phyloP scores from a whole-genome alignment of 2,888 invertebrate species.

The Apotomis capreana region DNA sequence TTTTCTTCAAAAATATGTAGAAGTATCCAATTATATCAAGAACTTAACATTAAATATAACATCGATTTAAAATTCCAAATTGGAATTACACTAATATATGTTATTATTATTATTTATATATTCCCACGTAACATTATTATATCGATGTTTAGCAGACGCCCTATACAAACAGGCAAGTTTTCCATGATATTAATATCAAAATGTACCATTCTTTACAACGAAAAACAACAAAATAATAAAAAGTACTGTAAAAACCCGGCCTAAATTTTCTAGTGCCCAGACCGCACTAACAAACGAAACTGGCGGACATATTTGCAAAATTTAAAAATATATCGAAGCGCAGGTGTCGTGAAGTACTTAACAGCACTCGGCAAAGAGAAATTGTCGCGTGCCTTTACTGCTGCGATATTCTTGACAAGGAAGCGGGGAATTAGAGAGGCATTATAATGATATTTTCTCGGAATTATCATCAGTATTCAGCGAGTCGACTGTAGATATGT shows the following conservation, averaged over 20 bases:
- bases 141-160: no score
- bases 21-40: no score
- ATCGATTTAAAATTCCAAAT: no score
- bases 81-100: no score
- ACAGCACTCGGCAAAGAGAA: conserved; percentile 32
- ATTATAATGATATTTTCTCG: conserved; percentile 55
- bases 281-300: conserved; percentile 4
- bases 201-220: no score
- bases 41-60: no score
- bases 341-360: conserved; percentile 35
- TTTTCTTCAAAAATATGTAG: no score
- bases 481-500: conserved; percentile 49
- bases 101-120: no score
- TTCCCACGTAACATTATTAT: no score
- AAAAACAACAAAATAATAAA: background rate
- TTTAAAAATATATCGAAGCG: conserved; percentile 38
- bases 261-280: background rate
- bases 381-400: conserved; percentile 29
- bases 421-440: conserved; percentile 37
- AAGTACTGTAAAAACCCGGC: background rate
- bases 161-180: no score
- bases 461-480: conserved; percentile 68
- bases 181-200: no score
- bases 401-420: conserved; percentile 23
- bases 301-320: conserved; percentile 29